phyloP scores from a whole-genome alignment of 2,113 vertebrate species.

The Alosa alosa region DNA sequence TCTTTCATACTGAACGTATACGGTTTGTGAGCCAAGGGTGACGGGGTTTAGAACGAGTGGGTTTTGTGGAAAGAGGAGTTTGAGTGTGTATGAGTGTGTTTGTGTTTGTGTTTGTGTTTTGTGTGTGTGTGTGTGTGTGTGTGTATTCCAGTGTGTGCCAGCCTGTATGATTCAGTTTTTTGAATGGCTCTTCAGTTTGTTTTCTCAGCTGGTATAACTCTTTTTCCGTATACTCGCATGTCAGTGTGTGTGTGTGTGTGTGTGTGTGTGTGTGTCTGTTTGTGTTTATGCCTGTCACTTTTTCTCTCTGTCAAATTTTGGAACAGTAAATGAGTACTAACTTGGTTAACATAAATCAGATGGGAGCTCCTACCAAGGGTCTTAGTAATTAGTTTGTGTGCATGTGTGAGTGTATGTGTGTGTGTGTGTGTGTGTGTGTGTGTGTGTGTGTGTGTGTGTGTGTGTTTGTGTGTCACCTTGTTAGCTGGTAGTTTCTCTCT shows the following conservation, averaged over 20 bases:
- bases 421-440: not conserved
- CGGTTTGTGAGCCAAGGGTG: no score
- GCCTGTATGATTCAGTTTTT: not conserved
- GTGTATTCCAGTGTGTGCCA: not conserved
- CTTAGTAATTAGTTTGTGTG: not conserved
- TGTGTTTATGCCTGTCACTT: not conserved
- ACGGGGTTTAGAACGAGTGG: no score
- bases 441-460: conserved; percentile 17
- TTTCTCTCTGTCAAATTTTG: no score
- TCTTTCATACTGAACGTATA: no score
- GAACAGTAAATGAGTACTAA: no score
- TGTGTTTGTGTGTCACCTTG: conserved; percentile 55
- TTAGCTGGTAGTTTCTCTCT: conserved; percentile 83
- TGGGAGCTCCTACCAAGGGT: no score
- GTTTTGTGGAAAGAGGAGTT: no score
- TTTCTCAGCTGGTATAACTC: not conserved
- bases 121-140: not conserved
- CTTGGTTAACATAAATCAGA: no score
- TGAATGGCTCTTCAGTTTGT: not conserved
- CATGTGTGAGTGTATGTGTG: not conserved
- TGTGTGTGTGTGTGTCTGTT: not conserved
- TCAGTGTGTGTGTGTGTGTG: not conserved
- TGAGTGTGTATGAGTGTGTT: not conserved
- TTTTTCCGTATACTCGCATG: not conserved
- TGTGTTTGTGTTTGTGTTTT: not conserved